phyloP scores from a whole-genome alignment of 2,888 invertebrate genomes.

The Malacosoma neustria region DNA sequence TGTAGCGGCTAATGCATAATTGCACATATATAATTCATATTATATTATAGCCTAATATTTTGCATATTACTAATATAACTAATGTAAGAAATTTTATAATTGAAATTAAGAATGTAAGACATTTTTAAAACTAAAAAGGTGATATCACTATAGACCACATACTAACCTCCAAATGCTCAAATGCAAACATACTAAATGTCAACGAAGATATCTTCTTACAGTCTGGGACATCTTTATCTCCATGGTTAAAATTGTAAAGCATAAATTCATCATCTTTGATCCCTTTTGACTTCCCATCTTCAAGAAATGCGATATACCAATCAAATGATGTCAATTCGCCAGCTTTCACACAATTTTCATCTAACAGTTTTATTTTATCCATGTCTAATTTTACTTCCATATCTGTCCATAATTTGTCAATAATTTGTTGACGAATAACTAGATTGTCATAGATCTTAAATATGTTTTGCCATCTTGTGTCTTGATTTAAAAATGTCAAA shows the following conservation, averaged over 20 bases:
- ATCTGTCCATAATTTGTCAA: constrained; percentile 76
- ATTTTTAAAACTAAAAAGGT: too few relatives aligned
- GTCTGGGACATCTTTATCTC: constrained; percentile 69
- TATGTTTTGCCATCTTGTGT: constrained; percentile 77
- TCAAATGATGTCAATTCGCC: constrained; percentile 80
- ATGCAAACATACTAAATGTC: constrained; percentile 58
- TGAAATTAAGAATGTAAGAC: too few relatives aligned
- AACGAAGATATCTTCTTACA: constrained; percentile 76
- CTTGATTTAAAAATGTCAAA: constrained; percentile 84
- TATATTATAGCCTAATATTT: too few relatives aligned
- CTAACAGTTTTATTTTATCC: constrained; percentile 73
- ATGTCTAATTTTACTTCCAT: constrained; percentile 77
- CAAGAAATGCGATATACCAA: constrained; percentile 77
- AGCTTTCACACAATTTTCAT: constrained; percentile 79
- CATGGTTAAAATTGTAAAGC: constrained; percentile 26
- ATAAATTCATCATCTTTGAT: constrained; percentile 42
- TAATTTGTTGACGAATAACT: constrained; percentile 74
- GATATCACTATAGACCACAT: too few relatives aligned
- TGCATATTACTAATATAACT: too few relatives aligned
- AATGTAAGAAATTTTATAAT: too few relatives aligned
- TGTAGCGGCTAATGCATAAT: too few relatives aligned
- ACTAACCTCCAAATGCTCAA: constrained; percentile 58
- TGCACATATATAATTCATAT: too few relatives aligned
- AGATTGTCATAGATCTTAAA: constrained; percentile 78
- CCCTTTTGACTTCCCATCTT: constrained; percentile 68